A percentile compares a stretch with the other conserved stretches of the same genome.
phyloP scores from a whole-genome alignment of 1,140 invertebrate species.

The Lepidurus packardi region DNA sequence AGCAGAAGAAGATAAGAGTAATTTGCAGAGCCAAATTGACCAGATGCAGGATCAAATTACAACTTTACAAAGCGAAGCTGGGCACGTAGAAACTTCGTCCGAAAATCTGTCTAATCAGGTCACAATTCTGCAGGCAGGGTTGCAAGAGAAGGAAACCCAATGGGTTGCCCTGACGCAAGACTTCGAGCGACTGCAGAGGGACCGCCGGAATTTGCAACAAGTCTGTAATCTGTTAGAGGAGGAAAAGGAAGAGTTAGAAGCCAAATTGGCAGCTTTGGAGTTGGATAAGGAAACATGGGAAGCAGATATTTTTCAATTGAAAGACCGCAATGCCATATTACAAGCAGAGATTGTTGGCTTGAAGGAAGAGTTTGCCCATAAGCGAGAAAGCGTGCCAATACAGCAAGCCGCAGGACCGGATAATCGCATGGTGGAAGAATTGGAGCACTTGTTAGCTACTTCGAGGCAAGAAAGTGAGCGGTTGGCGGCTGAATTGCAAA shows the following conservation, averaged over 20 bases:
- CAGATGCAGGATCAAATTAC: background rate
- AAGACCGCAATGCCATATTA: background rate
- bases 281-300: background rate
- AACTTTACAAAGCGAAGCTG: background rate
- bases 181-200: background rate
- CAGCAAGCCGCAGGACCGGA: conserved; percentile 13
- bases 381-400: background rate
- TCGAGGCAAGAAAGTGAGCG: conserved; percentile 6
- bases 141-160: background rate
- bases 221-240: conserved; percentile 19
- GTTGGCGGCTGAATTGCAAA: conserved; percentile 9
- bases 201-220: conserved; percentile 12
- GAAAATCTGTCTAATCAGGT: background rate
- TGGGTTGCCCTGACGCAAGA: background rate
- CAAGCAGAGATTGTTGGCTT: background rate
- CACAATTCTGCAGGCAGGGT: background rate
- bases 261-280: conserved; percentile 21
- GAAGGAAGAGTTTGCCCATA: conserved; percentile 5
- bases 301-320: conserved; percentile 23
- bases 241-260: conserved; percentile 13
- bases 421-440: conserved; percentile 20
- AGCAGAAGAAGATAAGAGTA: background rate
- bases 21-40: conserved; percentile 8
- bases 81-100: background rate
- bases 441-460: conserved; percentile 8